A percentile compares a stretch with the other conserved stretches of the same genome.
phyloP scores from a whole-genome alignment of 2,797 vertebrate genomes.

The Manis crassicaudata region DNA sequence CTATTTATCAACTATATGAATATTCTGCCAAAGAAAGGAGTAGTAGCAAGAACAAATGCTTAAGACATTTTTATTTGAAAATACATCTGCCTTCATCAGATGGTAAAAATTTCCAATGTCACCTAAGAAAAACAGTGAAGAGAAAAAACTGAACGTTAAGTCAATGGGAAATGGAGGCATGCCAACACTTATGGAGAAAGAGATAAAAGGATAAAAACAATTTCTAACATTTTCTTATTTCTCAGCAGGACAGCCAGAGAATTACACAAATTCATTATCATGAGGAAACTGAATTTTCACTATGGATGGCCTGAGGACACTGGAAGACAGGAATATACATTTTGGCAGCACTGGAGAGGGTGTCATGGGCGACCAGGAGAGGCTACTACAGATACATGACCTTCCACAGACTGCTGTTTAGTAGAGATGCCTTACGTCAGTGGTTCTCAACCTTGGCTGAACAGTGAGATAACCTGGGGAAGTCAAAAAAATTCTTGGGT shows the following conservation, averaged over 20 bases:
- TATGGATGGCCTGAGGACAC: background rate
- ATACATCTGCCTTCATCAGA: slow-evolving; percentile 83
- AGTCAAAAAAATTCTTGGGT: background rate
- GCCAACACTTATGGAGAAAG: slow-evolving; percentile 71
- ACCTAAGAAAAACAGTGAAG: slow-evolving; percentile 79
- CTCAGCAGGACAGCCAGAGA: slow-evolving; percentile 56
- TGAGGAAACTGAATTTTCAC: slow-evolving; percentile 41
- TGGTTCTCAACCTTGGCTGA: background rate
- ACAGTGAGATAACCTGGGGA: background rate
- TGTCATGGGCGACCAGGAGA: background rate
- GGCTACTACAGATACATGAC: background rate
- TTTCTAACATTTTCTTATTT: slow-evolving; percentile 73
- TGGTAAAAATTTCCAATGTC: slow-evolving; percentile 81
- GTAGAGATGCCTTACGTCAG: background rate
- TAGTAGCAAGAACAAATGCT: slow-evolving; percentile 81
- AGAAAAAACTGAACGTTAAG: slow-evolving; percentile 75
- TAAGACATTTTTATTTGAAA: slow-evolving; percentile 82
- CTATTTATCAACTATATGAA: slow-evolving; percentile 82
- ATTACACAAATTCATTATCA: slow-evolving; percentile 49
- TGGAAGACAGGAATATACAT: background rate
- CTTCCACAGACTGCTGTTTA: background rate
- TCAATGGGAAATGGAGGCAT: slow-evolving; percentile 77
- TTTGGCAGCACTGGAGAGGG: background rate
- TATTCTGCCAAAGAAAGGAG: slow-evolving; percentile 80
- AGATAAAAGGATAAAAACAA: slow-evolving; percentile 71